Conservation (phyloP, 2,113 vertebrate genomes). For the Protobothrops flavoviridis region DNA sequence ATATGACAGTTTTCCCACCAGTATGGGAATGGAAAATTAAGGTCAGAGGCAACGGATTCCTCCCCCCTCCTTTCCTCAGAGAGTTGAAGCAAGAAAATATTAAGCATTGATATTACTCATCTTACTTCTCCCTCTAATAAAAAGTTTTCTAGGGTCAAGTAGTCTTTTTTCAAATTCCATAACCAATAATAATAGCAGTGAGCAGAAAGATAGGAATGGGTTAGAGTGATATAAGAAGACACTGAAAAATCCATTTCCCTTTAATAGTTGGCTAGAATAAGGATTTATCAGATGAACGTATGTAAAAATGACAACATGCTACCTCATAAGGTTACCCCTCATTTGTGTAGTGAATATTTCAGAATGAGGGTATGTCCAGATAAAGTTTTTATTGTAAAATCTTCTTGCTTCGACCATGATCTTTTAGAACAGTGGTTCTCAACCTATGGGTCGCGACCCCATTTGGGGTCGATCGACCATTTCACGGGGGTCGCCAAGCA, state of each 20-base stretch:
- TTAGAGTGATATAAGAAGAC: background rate
- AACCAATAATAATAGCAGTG: background rate
- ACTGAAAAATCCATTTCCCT: background rate
- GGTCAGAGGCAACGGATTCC: background rate
- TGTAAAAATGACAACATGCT: background rate
- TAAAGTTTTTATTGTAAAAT: background rate
- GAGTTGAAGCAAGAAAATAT: background rate
- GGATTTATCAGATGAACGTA: background rate
- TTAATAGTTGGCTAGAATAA: background rate
- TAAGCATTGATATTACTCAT: background rate
- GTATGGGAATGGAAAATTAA: background rate
- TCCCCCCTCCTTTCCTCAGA: background rate
- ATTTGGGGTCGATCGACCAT: too few species aligned
- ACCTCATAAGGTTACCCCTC: background rate
- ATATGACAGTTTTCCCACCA: background rate
- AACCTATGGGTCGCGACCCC: too few species aligned
- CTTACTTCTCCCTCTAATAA: background rate
- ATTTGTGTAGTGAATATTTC: background rate
- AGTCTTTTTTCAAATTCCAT: background rate
- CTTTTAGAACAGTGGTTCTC: too few species aligned
- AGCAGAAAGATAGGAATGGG: background rate
- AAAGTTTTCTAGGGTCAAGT: background rate
- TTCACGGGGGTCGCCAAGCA: too few species aligned
- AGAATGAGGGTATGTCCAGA: background rate
- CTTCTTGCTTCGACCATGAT: background rate